These are phyloP conservation scores for Lasiurus borealis DNA, from an alignment of 2,113 vertebrate genomes.

Conservation along the genomic window DNA sequence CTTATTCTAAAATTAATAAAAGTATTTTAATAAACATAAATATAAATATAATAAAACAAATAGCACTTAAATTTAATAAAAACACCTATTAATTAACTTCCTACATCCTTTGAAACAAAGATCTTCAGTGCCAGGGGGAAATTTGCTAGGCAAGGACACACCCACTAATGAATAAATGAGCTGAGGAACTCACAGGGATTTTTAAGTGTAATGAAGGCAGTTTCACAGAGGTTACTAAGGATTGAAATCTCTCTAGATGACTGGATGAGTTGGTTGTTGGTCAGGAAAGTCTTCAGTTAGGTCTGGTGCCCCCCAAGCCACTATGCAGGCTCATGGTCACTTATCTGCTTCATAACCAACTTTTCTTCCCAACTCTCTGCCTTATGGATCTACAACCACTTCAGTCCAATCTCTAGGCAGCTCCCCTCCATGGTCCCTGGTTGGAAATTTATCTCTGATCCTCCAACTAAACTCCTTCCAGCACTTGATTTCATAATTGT, in stretches of 20 bases:
- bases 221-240: neutral
- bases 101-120: conserved; percentile 21
- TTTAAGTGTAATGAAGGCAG: neutral
- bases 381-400: neutral
- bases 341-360: neutral
- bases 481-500: neutral
- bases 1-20: no score
- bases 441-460: neutral
- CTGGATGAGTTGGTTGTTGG: neutral
- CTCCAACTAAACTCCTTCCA: neutral
- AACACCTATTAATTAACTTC: neutral
- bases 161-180: neutral
- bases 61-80: neutral
- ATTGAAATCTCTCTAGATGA: neutral
- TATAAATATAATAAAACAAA: neutral
- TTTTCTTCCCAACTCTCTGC: neutral
- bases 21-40: no score
- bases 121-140: no score
- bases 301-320: neutral
- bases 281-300: neutral
- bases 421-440: neutral
- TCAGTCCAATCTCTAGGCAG: neutral
- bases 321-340: no score
- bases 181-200: neutral
- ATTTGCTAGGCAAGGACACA: neutral